phyloP scores from a whole-genome alignment of 2,797 vertebrate species.

The Masticophis lateralis region DNA sequence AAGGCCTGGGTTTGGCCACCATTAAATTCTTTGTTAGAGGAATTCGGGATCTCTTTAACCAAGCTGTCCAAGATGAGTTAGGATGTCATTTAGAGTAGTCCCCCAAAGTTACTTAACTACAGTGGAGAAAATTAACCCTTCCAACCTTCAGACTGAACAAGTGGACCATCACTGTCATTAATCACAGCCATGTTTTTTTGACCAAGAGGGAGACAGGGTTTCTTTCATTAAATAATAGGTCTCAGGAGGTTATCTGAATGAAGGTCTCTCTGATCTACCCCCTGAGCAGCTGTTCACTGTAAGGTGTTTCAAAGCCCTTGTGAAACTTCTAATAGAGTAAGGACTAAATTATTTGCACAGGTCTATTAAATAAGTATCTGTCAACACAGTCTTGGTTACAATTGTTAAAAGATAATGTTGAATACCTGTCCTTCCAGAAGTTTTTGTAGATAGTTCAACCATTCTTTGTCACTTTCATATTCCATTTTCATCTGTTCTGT shows the following conservation, averaged over 20 bases:
- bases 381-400: neutral
- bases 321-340: neutral
- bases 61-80: neutral
- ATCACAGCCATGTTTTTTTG: neutral
- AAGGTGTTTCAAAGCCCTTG: neutral
- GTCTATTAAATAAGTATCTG: neutral
- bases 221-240: neutral
- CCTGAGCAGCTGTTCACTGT: neutral
- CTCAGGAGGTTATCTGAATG: neutral
- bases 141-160: neutral
- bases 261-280: neutral
- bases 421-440: constrained; percentile 87
- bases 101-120: neutral
- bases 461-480: constrained; percentile 77
- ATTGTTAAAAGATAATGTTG: constrained; percentile 32
- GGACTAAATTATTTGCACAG: neutral
- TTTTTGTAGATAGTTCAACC: constrained; percentile 80
- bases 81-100: neutral
- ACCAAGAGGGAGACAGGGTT: neutral
- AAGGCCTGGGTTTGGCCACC: neutral
- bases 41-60: neutral
- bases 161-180: neutral
- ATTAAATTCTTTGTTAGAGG: neutral
- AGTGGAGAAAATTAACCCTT: neutral
- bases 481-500: constrained; percentile 63